These are phyloP conservation scores for Epicampocera succincta DNA, from an alignment of 2,888 invertebrate genomes.

Conservation along the genomic window DNA sequence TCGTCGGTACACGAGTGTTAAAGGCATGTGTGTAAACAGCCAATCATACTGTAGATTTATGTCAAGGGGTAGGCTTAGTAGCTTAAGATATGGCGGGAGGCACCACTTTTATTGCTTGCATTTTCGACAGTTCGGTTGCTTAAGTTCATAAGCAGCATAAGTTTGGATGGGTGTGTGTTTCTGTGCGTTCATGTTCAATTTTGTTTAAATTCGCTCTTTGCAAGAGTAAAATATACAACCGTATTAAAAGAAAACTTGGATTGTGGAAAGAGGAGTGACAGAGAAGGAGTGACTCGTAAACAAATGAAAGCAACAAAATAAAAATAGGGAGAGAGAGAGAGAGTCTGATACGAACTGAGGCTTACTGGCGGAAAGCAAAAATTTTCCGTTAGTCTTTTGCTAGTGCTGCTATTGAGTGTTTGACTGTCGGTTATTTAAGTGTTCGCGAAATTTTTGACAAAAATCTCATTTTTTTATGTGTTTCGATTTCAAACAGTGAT, in stretches of 20 bases:
- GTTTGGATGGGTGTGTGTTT: constrained; percentile 3
- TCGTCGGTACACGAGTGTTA: constrained; percentile 52
- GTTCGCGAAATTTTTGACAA: constrained; percentile 35
- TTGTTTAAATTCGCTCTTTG: constrained; percentile 43
- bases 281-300: constrained; percentile 42
- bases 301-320: constrained; percentile 57
- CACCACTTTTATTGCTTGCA: constrained; percentile 55
- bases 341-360: constrained; percentile 59
- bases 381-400: constrained; percentile 65
- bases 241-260: constrained; percentile 9
- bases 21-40: constrained; percentile 60
- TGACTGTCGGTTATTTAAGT: constrained; percentile 43
- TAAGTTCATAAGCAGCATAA: too few relatives aligned
- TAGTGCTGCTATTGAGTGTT: constrained; percentile 60
- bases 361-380: constrained; percentile 53
- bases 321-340: constrained; percentile 21
- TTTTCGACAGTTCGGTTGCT: constrained; percentile 1
- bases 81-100: constrained; percentile 70
- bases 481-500: constrained; percentile 40
- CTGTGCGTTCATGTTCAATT: constrained; percentile 2
- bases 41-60: constrained; percentile 63
- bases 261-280: constrained; percentile 44
- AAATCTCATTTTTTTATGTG: constrained; percentile 52
- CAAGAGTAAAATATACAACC: constrained; percentile 40
- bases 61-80: constrained; percentile 67